phyloP scores from a whole-genome alignment of 2,888 invertebrate species.

The Tillus elongatus region DNA sequence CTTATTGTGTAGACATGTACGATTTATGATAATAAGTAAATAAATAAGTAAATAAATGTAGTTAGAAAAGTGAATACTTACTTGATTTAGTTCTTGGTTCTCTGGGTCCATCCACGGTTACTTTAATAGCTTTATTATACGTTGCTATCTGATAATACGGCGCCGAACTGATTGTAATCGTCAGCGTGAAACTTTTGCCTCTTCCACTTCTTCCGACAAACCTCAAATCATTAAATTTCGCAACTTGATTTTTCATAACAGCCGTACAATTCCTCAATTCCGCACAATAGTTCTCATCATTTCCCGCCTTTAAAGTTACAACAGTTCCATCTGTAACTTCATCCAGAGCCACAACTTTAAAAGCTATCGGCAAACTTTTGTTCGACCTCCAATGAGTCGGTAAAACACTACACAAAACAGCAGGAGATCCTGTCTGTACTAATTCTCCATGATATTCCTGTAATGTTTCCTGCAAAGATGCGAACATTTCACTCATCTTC shows the following conservation, averaged over 20 bases:
- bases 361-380: slow-evolving; percentile 92
- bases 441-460: slow-evolving; percentile 88
- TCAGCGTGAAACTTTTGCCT: slow-evolving; percentile 92
- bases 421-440: slow-evolving; percentile 90
- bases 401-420: slow-evolving; percentile 86
- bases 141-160: slow-evolving; percentile 78
- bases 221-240: slow-evolving; percentile 95
- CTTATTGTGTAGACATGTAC: no score
- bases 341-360: slow-evolving; percentile 89
- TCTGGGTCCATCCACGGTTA: slow-evolving; percentile 97
- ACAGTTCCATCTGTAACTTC: slow-evolving; percentile 91
- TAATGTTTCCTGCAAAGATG: slow-evolving; percentile 66
- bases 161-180: slow-evolving; percentile 80
- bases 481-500: slow-evolving; percentile 65
- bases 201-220: slow-evolving; percentile 96
- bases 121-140: slow-evolving; percentile 95
- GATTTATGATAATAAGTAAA: background rate
- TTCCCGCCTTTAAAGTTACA: slow-evolving; percentile 90
- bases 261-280: slow-evolving; percentile 90
- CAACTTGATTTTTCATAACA: slow-evolving; percentile 95
- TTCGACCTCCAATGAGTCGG: slow-evolving; percentile 97
- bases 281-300: slow-evolving; percentile 95
- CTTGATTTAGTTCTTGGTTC: slow-evolving; percentile 95
- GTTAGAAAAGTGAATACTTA: slow-evolving; percentile 51
- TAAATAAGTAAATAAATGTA: slow-evolving; percentile 1